phyloP scores from a whole-genome alignment of 2,888 invertebrate genomes.

The Trichogramma evanescens region DNA sequence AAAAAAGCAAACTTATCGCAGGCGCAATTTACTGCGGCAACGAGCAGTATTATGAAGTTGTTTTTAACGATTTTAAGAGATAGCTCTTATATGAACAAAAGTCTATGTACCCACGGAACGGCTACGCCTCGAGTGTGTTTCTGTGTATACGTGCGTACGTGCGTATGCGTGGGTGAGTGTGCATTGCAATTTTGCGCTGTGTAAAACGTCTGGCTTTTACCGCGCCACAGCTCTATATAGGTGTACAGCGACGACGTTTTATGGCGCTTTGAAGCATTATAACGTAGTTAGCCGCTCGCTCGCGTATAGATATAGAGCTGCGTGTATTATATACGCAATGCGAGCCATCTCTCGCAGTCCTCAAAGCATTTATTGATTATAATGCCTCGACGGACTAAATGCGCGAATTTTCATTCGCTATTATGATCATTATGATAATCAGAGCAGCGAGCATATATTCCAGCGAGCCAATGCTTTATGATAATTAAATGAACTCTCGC shows the following conservation, averaged over 20 bases:
- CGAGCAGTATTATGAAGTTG: not conserved
- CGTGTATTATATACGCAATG: not conserved
- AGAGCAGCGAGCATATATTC: too few relatives aligned
- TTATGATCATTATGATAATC: too few relatives aligned
- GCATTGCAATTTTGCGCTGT: too few relatives aligned
- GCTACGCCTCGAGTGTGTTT: slow-evolving; percentile 21
- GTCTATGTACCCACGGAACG: slow-evolving; percentile 19
- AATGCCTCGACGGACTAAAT: slow-evolving; percentile 28
- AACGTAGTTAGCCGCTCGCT: slow-evolving; percentile 32
- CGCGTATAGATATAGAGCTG: slow-evolving; percentile 30
- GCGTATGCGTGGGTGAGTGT: too few relatives aligned
- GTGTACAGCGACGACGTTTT: too few relatives aligned
- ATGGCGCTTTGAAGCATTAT: not conserved
- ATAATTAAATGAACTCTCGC: slow-evolving; percentile 19
- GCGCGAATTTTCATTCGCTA: slow-evolving; percentile 20
- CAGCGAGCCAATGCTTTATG: slow-evolving; percentile 12
- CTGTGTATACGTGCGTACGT: too few relatives aligned
- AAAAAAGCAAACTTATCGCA: too few relatives aligned
- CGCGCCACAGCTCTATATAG: too few relatives aligned
- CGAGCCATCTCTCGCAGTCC: not conserved
- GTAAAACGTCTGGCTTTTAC: too few relatives aligned
- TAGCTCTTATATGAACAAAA: slow-evolving; percentile 6
- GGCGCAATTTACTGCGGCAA: too few relatives aligned
- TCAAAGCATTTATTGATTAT: slow-evolving; percentile 27
- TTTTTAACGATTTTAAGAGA: slow-evolving; percentile 16